Conservation (phyloP, 2,888 invertebrate genomes). For the Polia nebulosa region DNA sequence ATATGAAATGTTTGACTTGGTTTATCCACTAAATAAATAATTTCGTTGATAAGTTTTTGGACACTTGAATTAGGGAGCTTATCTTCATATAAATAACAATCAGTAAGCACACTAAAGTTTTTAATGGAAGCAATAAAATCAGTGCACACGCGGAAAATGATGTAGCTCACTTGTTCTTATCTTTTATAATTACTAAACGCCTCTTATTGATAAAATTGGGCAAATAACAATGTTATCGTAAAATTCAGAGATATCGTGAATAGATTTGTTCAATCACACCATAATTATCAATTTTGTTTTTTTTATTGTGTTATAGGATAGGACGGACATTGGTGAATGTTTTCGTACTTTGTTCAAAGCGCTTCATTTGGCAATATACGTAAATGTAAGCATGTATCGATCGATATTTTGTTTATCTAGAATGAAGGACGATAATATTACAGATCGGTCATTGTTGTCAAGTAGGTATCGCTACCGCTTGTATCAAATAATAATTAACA, state of each 20-base stretch:
- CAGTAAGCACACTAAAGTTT: conserved; percentile 29
- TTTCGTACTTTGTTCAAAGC: conserved; percentile 30
- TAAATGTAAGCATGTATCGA: conserved; percentile 17
- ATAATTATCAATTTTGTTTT: conserved; percentile 53
- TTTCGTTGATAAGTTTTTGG: conserved; percentile 17
- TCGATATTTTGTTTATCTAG: conserved; percentile 56
- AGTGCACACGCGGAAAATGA: conserved; percentile 33
- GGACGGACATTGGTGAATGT: conserved; percentile 38
- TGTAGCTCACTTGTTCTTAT: conserved; percentile 48
- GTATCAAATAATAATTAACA: conserved; percentile 53
- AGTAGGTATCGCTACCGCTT: conserved; percentile 36
- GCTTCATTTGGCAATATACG: conserved; percentile 13
- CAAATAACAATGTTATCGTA: conserved; percentile 67
- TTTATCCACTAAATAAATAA: conserved; percentile 17
- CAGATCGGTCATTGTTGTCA: conserved; percentile 57
- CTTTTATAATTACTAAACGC: conserved; percentile 38
- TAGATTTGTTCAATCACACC: conserved; percentile 50
- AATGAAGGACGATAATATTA: conserved; percentile 50
- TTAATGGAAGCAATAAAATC: conserved; percentile 59
- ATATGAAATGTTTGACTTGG: background rate
- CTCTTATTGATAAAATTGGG: conserved; percentile 63
- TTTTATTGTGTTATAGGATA: conserved; percentile 29
- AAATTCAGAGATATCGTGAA: conserved; percentile 59
- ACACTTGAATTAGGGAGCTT: conserved; percentile 14
- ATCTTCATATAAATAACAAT: conserved; percentile 39